These are phyloP conservation scores for Plutella xylostella DNA, from an alignment of 2,888 invertebrate species.

Conservation along the genomic window DNA sequence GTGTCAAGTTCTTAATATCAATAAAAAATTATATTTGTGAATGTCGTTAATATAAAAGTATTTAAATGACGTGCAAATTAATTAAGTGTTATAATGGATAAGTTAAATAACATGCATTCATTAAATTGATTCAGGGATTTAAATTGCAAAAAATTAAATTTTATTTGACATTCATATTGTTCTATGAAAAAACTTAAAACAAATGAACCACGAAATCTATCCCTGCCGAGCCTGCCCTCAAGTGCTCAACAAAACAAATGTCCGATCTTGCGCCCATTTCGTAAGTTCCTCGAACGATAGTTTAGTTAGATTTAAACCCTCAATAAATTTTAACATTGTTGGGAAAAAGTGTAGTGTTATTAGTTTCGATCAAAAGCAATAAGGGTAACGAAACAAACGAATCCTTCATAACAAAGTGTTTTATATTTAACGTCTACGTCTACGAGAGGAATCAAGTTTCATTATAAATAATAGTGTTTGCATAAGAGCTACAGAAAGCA, in stretches of 20 bases:
- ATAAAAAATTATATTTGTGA: too few species aligned
- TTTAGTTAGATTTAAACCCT: constrained; percentile 54
- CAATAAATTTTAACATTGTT: constrained; percentile 27
- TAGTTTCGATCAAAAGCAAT: constrained; percentile 7
- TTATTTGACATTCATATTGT: too few species aligned
- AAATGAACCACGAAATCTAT: constrained; percentile 26
- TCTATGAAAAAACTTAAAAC: constrained; percentile 16
- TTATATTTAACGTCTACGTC: constrained; percentile 41
- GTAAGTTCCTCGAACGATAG: constrained; percentile 63
- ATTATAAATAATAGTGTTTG: constrained; percentile 52
- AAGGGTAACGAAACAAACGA: not conserved
- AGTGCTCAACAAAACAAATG: constrained; percentile 64
- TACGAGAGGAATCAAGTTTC: constrained; percentile 66
- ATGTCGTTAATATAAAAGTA: too few species aligned
- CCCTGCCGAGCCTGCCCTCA: constrained; percentile 19
- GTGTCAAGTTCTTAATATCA: too few species aligned
- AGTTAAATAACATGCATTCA: too few species aligned
- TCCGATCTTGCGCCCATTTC: constrained; percentile 69
- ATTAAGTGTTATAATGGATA: too few species aligned
- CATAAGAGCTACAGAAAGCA: constrained; percentile 37
- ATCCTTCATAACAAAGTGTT: constrained; percentile 30
- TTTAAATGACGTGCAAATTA: too few species aligned
- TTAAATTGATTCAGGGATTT: too few species aligned
- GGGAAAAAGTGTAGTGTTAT: constrained; percentile 26
- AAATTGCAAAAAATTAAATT: too few species aligned